A percentile compares a stretch with the other conserved stretches of the same genome.
Evolutionary conservation across 92 coral and sea anemone species (phyloP).

Genomic region (Chrysogorgia sp.): DNA sequence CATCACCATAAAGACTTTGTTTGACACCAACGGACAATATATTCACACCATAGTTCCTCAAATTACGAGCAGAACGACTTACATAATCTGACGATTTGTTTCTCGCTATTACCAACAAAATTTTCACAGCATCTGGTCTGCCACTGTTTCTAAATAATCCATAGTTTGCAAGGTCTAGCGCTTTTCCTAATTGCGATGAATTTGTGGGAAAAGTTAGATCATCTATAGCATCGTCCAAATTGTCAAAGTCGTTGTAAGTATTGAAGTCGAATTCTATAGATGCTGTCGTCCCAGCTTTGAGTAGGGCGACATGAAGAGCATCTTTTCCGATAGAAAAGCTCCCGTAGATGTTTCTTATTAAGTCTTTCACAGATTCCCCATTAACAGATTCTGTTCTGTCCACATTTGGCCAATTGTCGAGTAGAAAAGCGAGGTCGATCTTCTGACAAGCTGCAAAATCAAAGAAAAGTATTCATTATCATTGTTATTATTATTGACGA

Average conservation of each 20-base stretch:
- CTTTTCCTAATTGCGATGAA: constrained; percentile 17
- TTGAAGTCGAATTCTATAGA: constrained; percentile 10
- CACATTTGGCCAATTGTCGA: constrained; percentile 10
- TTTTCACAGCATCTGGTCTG: constrained; percentile 25
- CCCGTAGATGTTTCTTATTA: constrained; percentile 10
- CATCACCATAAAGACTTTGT: background rate
- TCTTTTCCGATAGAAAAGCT: constrained; percentile 2
- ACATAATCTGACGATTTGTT: constrained; percentile 19
- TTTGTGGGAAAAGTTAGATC: constrained; percentile 1
- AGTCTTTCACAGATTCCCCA: constrained; percentile 13
- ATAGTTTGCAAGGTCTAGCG: constrained; percentile 25
- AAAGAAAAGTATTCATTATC: background rate
- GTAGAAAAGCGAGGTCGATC: constrained; percentile 28
- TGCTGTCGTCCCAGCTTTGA: constrained; percentile 19
- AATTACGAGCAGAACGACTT: constrained; percentile 17
- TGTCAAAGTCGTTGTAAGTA: constrained; percentile 6
- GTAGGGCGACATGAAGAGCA: background rate
- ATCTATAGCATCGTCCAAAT: constrained; percentile 22
- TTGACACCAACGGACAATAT: constrained; percentile 16
- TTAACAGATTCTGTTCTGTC: background rate
- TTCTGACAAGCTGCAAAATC: constrained; percentile 1
- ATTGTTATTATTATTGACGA: no score
- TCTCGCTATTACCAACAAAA: constrained; percentile 15
- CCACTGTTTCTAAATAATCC: constrained; percentile 36
- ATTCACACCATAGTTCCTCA: constrained; percentile 32